phyloP scores from a whole-genome alignment of 2,113 vertebrate genomes.

The Hippocampus barbouri region DNA sequence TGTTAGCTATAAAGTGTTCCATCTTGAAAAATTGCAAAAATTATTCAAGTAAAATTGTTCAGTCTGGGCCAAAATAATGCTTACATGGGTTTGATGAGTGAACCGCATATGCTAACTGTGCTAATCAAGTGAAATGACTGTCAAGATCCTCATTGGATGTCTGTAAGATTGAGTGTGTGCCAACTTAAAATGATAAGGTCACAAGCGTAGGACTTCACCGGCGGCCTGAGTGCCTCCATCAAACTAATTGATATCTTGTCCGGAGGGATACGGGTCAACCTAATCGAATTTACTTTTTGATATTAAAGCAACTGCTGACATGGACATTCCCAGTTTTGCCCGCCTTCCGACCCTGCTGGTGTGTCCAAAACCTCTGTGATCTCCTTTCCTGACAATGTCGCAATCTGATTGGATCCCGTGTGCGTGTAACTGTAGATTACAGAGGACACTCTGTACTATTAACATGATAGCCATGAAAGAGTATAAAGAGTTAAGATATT shows the following conservation, averaged over 20 bases:
- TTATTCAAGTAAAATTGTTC: too few relatives aligned
- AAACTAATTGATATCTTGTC: conserved; percentile 33
- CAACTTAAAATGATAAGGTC: conserved; percentile 41
- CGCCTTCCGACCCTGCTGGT: not conserved
- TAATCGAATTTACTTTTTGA: conserved; percentile 35
- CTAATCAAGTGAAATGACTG: too few relatives aligned
- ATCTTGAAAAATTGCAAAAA: too few relatives aligned
- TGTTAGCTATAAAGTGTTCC: too few relatives aligned
- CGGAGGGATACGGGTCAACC: conserved; percentile 22
- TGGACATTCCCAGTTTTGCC: conserved; percentile 16
- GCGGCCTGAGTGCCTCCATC: conserved; percentile 16
- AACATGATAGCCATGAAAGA: not conserved
- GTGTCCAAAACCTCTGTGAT: not conserved
- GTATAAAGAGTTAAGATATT: not conserved
- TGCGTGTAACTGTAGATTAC: not conserved
- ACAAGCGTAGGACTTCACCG: conserved; percentile 8
- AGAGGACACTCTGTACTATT: not conserved
- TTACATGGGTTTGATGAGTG: too few relatives aligned
- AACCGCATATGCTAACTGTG: too few relatives aligned
- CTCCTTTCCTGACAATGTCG: not conserved
- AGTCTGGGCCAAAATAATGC: too few relatives aligned
- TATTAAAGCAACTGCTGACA: conserved; percentile 32
- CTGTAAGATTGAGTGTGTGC: conserved; percentile 3
- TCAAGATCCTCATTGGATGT: too few relatives aligned
- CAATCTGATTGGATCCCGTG: not conserved